Percentiles rank a stretch among this genome's conserved stretches.
These are phyloP conservation scores for Anguilla megastoma DNA, from an alignment of 2,797 vertebrate species.

Conservation along the genomic window DNA sequence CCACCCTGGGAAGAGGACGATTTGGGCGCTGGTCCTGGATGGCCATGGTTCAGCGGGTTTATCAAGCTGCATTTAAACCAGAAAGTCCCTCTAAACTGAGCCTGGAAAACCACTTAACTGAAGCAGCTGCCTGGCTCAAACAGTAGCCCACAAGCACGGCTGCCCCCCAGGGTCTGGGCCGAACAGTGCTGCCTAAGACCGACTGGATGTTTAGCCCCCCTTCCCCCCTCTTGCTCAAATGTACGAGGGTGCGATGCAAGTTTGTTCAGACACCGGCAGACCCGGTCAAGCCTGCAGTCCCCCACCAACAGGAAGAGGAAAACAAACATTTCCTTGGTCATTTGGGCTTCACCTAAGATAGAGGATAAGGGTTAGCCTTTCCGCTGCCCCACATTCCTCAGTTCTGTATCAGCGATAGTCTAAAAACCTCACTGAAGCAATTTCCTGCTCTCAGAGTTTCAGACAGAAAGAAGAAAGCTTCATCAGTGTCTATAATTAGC, in stretches of 20 bases:
- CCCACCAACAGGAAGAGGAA: constrained; percentile 62
- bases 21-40: not conserved
- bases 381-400: constrained; percentile 30
- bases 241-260: constrained; percentile 24
- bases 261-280: constrained; percentile 24
- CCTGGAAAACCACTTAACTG: not conserved
- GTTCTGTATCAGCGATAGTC: constrained; percentile 23
- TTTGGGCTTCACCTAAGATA: constrained; percentile 49
- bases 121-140: not conserved
- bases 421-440: constrained; percentile 30
- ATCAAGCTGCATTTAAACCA: constrained; percentile 13
- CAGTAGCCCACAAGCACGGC: not conserved
- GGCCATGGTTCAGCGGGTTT: not conserved
- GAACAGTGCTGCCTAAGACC: not conserved
- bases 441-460: constrained; percentile 34
- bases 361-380: constrained; percentile 45
- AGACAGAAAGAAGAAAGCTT: constrained; percentile 10
- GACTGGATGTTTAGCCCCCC: not conserved
- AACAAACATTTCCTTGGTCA: constrained; percentile 59
- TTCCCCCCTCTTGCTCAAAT: not conserved
- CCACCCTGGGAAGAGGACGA: not conserved
- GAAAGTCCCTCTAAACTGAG: not conserved
- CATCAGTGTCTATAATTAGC: constrained; percentile 26
- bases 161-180: not conserved
- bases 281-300: constrained; percentile 33